Base-by-base conservation (phyloP, 2,797 vertebrate species). In the Sebastes kiyomatsui region DNA sequence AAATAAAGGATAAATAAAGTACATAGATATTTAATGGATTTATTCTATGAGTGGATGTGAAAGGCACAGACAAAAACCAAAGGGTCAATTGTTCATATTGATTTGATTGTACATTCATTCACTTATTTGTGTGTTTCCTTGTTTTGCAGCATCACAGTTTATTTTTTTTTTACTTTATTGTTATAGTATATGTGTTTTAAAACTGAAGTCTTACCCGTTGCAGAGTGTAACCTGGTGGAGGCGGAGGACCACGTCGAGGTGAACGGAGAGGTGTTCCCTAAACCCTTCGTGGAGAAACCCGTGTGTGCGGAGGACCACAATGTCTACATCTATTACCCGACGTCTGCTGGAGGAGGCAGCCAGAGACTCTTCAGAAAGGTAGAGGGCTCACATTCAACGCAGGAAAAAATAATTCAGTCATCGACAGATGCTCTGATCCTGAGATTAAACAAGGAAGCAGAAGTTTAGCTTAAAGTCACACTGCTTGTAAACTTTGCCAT, bases 261-360 rank as follows among this genome's bases (percentile, higher is more conserved):
- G 38, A 99, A 99, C 0, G 98, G 98, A 46, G 97, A 98, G 77
- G 93, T 98, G 69, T 99, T 99, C 90, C 98, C 96, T 4, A 99
- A 99, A 91, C 98, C 98, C 0, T 99, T 99, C 80, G 98, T 99
- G 79, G 98, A 99, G 95, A 99, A 99, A 87, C 98, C 98, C 0
- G 98, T 99, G 88, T 99, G 97, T 18, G 98, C 98, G 0, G 98
- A 99, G 88, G 98, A 99, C 93, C 98, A 99, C 93, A 99, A 99
- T 0, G 98, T 99, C 75, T 99, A 99, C 88, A 99, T 99, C 90
- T 99, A 99, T 90, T 99, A 99, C 89, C 98, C 98, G 0, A 99
- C 97, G 0, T 98, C 98, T 2, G 98, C 98, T 0, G 98, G 98
- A 0, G 98, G 98, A 6, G 98, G 98, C 89, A 99, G 98, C 89